Evolutionary conservation across 2,797 vertebrate genomes (phyloP).

Genomic region (Mus minutoides): DNA sequence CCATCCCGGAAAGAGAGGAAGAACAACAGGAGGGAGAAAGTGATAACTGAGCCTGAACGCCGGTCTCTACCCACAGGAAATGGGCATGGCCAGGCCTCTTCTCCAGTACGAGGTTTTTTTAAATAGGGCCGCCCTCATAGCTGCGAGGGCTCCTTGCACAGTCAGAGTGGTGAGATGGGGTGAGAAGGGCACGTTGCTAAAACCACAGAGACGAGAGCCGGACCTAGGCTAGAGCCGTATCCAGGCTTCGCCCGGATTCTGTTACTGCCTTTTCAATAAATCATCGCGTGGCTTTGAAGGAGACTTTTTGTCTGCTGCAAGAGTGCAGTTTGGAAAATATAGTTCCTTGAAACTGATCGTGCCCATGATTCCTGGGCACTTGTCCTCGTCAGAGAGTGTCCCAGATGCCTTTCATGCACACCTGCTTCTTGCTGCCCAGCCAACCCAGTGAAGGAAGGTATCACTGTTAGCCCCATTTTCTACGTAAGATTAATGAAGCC

Average conservation of each 20-base stretch:
- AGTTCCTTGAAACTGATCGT: background rate
- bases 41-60: background rate
- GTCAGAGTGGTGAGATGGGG: background rate
- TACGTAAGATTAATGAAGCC: background rate
- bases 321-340: constrained; percentile 12
- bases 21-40: too few species aligned
- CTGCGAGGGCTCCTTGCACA: background rate
- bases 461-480: background rate
- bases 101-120: background rate
- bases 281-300: constrained; percentile 40
- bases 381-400: background rate
- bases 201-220: background rate
- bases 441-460: background rate
- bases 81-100: background rate
- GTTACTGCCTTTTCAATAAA: constrained; percentile 65
- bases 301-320: constrained; percentile 38
- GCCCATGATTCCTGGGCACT: background rate
- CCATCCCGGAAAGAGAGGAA: background rate
- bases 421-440: background rate
- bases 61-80: background rate
- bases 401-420: background rate
- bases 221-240: background rate
- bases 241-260: constrained; percentile 29
- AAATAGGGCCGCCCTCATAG: background rate
- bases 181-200: background rate